These are phyloP conservation scores for Nymphalis urticae DNA, from an alignment of 2,888 invertebrate species.

Conservation along the genomic window DNA sequence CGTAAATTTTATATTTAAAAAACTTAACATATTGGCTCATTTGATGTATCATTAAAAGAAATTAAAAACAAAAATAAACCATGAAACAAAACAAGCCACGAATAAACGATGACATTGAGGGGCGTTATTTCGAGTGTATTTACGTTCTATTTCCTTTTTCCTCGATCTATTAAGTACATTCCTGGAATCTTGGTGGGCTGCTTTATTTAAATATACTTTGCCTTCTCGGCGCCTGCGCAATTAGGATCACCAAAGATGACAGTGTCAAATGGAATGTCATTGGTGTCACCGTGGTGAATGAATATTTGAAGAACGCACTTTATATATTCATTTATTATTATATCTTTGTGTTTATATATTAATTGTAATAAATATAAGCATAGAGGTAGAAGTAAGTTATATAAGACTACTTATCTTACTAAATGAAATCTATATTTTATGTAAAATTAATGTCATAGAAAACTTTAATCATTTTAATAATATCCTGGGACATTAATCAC, in stretches of 20 bases:
- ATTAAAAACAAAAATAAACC: background rate
- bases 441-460: no score
- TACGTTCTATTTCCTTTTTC: slow-evolving; percentile 35
- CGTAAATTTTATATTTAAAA: no score
- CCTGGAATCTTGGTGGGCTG: slow-evolving; percentile 36
- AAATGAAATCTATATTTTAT: no score
- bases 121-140: slow-evolving; percentile 30
- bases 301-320: slow-evolving; percentile 13
- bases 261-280: slow-evolving; percentile 37
- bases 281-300: slow-evolving; percentile 20
- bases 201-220: slow-evolving; percentile 36
- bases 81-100: slow-evolving; percentile 5
- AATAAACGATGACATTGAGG: slow-evolving; percentile 15
- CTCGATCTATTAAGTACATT: slow-evolving; percentile 39
- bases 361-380: no score
- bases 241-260: slow-evolving; percentile 43
- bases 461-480: no score
- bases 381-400: no score
- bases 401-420: no score
- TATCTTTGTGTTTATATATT: background rate
- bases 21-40: no score
- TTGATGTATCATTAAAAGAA: background rate
- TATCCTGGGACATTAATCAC: no score
- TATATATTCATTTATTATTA: slow-evolving; percentile 16
- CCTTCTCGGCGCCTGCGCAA: slow-evolving; percentile 43